A percentile compares a stretch with the other conserved stretches of the same genome.
phyloP scores from a whole-genome alignment of 2,888 invertebrate species.

The Lapara coniferarum region DNA sequence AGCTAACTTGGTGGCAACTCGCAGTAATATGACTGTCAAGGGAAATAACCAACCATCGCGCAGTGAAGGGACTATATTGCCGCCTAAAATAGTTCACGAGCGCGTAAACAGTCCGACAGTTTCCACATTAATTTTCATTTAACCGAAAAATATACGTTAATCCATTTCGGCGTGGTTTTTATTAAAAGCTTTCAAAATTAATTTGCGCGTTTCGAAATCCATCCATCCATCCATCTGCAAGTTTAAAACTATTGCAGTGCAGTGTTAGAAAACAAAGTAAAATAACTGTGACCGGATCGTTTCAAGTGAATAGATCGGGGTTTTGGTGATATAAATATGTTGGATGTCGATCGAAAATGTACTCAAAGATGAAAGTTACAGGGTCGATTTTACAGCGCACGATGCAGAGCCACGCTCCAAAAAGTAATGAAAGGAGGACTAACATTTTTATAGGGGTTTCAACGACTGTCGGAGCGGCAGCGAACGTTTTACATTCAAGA shows the following conservation, averaged over 20 bases:
- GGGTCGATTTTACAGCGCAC: conserved; percentile 47
- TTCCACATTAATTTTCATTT: conserved; percentile 49
- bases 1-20: conserved; percentile 62
- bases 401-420: conserved; percentile 54
- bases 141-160: conserved; percentile 26
- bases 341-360: conserved; percentile 40
- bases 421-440: conserved; percentile 80
- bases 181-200: conserved; percentile 16
- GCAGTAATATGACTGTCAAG: conserved; percentile 72
- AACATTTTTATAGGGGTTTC: conserved; percentile 82
- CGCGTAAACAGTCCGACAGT: conserved; percentile 46
- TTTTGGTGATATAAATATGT: conserved; percentile 59
- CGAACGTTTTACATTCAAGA: conserved; percentile 80
- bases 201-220: conserved; percentile 11
- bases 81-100: conserved; percentile 54
- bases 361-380: conserved; percentile 39
- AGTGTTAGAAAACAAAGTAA: conserved; percentile 62
- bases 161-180: neutral
- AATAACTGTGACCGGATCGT: conserved; percentile 59
- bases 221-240: too few relatives aligned
- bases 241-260: conserved; percentile 43
- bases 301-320: conserved; percentile 61
- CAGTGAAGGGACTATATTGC: conserved; percentile 60
- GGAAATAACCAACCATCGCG: conserved; percentile 72
- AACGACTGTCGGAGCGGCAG: conserved; percentile 73